Base-by-base conservation (phyloP, 2,888 invertebrate genomes). In the Rhingia campestris region DNA sequence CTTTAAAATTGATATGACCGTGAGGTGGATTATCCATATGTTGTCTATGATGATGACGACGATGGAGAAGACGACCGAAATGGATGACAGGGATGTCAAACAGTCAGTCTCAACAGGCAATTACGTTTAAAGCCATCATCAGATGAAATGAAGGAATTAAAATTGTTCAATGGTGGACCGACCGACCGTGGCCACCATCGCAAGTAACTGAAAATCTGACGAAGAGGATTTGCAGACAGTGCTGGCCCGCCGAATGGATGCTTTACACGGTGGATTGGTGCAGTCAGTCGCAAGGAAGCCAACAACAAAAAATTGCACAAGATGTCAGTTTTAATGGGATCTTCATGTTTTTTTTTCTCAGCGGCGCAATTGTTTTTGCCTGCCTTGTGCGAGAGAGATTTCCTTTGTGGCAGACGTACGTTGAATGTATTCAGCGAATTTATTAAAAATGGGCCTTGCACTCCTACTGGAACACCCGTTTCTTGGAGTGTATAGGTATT, bases 301-400 rank as follows among this genome's bases (percentile, higher is more conserved):
- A 22, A 33, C 39, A 77, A 72, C 47, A 63, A 72, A 53, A 53
- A 82, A 77, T 45, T 63, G 77, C 69, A 64, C 67, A 37, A 81
- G 76, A 77, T 82, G 82, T 77, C 73, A 77, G 82, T 77, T 82
- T 82, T 82, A 82, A 82, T 82, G 82, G 82, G 82, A 82, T 82
- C 82, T 82, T 77, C 82, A 73, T 82, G 82, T 76, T 72, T 58
- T 76, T 76, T 37, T 22, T 53, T 22, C 53, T 12, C 53, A 37
- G 56, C 67, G 61, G 59, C 39, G 56, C 72, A 53, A 82, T 73
- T 72, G 61, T 82, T 76, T 82, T 72, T 81, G 6, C 39, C 35
- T 67, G n/a, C 37, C 30, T 43, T 37, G n/a, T 32, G 45, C 6
- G 47, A 63, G 54, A 30, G 54, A 59, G 64, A 56, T 69, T 64